Conservation (phyloP, 2,888 invertebrate genomes). For the Archaeoteleia sp. region DNA sequence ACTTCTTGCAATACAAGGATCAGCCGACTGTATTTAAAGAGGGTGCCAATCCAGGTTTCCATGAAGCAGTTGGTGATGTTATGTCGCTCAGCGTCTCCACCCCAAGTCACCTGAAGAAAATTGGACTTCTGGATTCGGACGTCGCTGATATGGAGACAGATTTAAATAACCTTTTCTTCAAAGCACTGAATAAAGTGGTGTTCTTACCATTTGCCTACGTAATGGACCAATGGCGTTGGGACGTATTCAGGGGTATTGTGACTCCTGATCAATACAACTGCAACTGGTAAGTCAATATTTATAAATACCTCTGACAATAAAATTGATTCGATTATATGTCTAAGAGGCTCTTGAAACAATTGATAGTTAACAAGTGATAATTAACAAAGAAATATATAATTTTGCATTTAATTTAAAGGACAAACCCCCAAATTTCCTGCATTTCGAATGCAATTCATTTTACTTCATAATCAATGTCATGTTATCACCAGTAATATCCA, state of each 20-base stretch:
- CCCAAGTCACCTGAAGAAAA: constrained; percentile 77
- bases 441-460: too few relatives aligned
- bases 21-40: constrained; percentile 83
- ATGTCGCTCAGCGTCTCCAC: constrained; percentile 78
- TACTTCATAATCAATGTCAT: too few relatives aligned
- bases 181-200: constrained; percentile 76
- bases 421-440: too few relatives aligned
- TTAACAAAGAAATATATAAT: too few relatives aligned
- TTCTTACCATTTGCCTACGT: constrained; percentile 78
- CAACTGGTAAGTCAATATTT: constrained; percentile 76
- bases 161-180: constrained; percentile 75
- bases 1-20: constrained; percentile 84
- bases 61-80: constrained; percentile 80
- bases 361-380: too few relatives aligned
- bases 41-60: constrained; percentile 78
- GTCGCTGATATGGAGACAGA: constrained; percentile 61
- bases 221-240: constrained; percentile 79
- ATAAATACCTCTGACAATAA: constrained; percentile 8
- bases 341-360: too few relatives aligned
- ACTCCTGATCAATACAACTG: constrained; percentile 80
- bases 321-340: too few relatives aligned
- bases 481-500: too few relatives aligned
- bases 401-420: too few relatives aligned
- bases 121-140: constrained; percentile 75
- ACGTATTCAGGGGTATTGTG: constrained; percentile 80